phyloP scores from a whole-genome alignment of 2,888 invertebrate genomes.

The Hesperia comma region DNA sequence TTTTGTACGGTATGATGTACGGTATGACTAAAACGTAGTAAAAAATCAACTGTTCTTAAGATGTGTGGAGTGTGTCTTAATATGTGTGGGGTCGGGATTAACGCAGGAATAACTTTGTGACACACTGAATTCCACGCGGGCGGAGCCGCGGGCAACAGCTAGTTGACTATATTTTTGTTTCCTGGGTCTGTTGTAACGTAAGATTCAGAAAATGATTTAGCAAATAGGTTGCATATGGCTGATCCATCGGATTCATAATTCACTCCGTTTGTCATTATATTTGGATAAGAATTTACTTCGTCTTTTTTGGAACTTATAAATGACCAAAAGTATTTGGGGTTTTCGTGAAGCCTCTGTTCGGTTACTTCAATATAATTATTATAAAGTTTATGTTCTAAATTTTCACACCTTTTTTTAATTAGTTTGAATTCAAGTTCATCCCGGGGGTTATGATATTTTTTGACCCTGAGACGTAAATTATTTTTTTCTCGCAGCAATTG shows the following conservation, averaged over 20 bases:
- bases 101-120: too few species aligned
- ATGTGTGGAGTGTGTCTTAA: too few species aligned
- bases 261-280: conserved; percentile 16
- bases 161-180: neutral
- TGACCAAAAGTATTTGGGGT: conserved; percentile 33
- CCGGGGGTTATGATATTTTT: conserved; percentile 15
- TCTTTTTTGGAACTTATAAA: conserved; percentile 26
- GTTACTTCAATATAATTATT: neutral
- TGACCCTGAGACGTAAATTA: conserved; percentile 5
- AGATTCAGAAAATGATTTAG: neutral
- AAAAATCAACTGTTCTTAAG: too few species aligned
- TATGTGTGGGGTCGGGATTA: too few species aligned
- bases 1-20: too few species aligned
- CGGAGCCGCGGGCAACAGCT: too few species aligned
- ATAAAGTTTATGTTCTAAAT: conserved; percentile 8
- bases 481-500: conserved; percentile 10
- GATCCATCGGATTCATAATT: conserved; percentile 5
- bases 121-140: too few species aligned
- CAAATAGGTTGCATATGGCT: neutral
- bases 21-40: too few species aligned
- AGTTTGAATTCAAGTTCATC: conserved; percentile 16
- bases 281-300: conserved; percentile 7
- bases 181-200: too few species aligned
- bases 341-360: conserved; percentile 16
- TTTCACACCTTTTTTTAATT: conserved; percentile 21